Percentiles rank a stretch among this genome's conserved stretches.
Evolutionary conservation across 2,797 vertebrate genomes (phyloP).

Genomic region (Enteromius viviparus): DNA sequence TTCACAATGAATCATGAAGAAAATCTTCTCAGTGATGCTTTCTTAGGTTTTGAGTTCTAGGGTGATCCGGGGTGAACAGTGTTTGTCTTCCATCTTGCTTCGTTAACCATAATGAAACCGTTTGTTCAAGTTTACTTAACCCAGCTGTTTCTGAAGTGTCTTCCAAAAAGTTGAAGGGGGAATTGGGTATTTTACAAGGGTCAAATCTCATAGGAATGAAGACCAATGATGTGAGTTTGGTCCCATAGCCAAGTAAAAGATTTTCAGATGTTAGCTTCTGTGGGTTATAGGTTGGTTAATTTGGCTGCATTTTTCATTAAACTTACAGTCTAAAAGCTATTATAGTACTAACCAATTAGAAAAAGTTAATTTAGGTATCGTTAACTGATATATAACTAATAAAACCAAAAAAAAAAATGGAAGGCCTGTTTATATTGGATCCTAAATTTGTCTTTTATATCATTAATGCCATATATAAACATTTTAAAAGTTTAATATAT

Average conservation of each 20-base stretch:
- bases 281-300: not conserved
- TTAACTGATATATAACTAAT: not conserved
- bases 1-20: constrained; percentile 54
- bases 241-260: not conserved
- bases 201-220: constrained; percentile 34
- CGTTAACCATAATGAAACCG: constrained; percentile 52
- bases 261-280: not conserved
- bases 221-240: constrained; percentile 53
- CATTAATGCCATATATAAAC: not conserved
- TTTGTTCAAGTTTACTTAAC: constrained; percentile 49
- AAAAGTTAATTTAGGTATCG: not conserved
- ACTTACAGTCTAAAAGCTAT: not conserved
- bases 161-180: constrained; percentile 32
- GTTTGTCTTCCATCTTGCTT: constrained; percentile 46
- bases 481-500: not conserved
- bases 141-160: constrained; percentile 48
- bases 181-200: constrained; percentile 36
- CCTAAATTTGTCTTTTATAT: not conserved
- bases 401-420: not conserved
- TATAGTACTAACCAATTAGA: not conserved
- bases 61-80: constrained; percentile 17
- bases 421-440: not conserved
- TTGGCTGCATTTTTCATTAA: not conserved
- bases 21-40: not conserved
- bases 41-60: constrained; percentile 10